Evolutionary conservation across 2,797 vertebrate species (phyloP).

Genomic region (Mormyrus hasselquistii): DNA sequence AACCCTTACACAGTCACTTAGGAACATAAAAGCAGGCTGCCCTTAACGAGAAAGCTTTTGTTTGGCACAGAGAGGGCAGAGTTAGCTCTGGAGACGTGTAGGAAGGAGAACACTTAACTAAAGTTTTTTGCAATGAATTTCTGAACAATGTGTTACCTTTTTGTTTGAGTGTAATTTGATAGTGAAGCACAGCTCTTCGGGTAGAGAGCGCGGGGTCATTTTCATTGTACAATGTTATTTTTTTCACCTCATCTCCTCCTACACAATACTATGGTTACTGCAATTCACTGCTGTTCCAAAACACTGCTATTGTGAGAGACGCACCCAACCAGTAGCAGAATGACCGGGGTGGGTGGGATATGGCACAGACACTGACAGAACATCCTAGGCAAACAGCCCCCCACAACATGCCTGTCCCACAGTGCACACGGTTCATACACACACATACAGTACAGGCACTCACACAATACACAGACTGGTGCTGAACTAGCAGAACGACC

Average conservation of each 20-base stretch:
- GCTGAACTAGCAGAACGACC: background rate
- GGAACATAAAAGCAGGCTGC: background rate
- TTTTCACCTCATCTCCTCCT: background rate
- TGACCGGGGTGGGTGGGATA: background rate
- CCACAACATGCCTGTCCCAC: background rate
- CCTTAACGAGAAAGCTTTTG: background rate
- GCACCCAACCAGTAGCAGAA: background rate
- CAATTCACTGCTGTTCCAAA: background rate
- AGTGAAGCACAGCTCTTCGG: background rate
- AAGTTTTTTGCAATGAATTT: background rate
- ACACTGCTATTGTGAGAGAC: background rate
- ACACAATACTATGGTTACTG: background rate
- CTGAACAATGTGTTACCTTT: background rate
- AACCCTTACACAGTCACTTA: background rate
- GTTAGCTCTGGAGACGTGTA: background rate
- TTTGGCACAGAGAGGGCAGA: conserved; percentile 16
- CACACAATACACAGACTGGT: background rate
- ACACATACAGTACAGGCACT: background rate
- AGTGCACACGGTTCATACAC: background rate
- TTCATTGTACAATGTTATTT: background rate
- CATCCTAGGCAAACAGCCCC: background rate
- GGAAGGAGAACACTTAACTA: background rate
- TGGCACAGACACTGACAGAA: background rate
- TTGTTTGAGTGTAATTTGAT: conserved; percentile 1
- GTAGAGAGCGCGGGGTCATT: background rate